phyloP scores from a whole-genome alignment of 2,888 invertebrate genomes.

The Agonopterix alstromeriana region DNA sequence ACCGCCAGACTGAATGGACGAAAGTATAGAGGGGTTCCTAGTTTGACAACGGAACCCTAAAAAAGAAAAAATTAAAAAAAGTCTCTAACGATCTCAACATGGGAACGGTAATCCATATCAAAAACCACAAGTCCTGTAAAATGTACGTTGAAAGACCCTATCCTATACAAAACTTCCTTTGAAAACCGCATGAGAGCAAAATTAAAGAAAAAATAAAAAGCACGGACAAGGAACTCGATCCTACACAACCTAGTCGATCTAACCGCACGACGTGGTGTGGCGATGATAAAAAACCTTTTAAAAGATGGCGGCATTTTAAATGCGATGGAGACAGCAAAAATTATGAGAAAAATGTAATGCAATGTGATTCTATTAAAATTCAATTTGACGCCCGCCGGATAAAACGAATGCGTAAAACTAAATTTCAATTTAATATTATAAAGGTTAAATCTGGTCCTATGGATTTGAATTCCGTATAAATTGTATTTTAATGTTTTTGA shows the following conservation, averaged over 20 bases:
- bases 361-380: slow-evolving; percentile 1
- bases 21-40: slow-evolving; percentile 9
- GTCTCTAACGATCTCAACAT: slow-evolving; percentile 24
- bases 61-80: slow-evolving; percentile 13
- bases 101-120: slow-evolving; percentile 53
- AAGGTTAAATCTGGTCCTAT: neutral
- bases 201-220: slow-evolving; percentile 30
- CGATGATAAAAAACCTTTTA: slow-evolving; percentile 7
- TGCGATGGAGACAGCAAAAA: slow-evolving; percentile 3
- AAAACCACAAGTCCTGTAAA: slow-evolving; percentile 47
- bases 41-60: too few relatives aligned
- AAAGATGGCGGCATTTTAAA: slow-evolving; percentile 3
- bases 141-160: slow-evolving; percentile 27
- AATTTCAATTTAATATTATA: neutral
- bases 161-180: slow-evolving; percentile 51
- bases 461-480: too few relatives aligned
- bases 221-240: slow-evolving; percentile 48
- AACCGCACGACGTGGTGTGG: slow-evolving; percentile 44
- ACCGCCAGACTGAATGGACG: slow-evolving; percentile 7
- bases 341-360: slow-evolving; percentile 3
- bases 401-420: slow-evolving; percentile 15
- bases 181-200: slow-evolving; percentile 40
- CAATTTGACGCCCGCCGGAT: slow-evolving; percentile 2
- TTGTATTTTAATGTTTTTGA: too few relatives aligned
- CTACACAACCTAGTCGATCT: slow-evolving; percentile 27